phyloP scores from a whole-genome alignment of 2,888 invertebrate genomes.

The Athetis lepigone region DNA sequence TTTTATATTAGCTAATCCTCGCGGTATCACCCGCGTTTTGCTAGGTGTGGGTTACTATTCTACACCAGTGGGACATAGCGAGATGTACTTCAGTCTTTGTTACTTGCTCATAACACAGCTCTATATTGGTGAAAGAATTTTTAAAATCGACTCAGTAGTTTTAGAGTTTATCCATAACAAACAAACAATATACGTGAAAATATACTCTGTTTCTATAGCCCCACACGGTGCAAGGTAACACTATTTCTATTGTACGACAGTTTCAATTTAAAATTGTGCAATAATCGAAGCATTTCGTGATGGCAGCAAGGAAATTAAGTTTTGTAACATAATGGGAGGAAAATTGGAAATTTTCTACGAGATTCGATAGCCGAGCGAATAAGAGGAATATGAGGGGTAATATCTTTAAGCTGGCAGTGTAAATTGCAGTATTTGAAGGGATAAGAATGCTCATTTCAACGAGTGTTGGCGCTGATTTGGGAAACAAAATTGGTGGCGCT shows the following conservation, averaged over 20 bases:
- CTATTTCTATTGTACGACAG: conserved; percentile 60
- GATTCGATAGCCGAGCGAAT: conserved; percentile 13
- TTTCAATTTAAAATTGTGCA: conserved; percentile 64
- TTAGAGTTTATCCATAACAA: too few relatives aligned
- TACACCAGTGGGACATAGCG: too few relatives aligned
- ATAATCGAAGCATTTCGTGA: conserved; percentile 66
- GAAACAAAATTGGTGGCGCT: too few relatives aligned
- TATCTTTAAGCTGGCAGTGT: neutral
- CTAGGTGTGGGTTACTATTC: too few relatives aligned
- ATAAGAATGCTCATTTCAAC: neutral
- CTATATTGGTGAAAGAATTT: too few relatives aligned
- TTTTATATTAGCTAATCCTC: too few relatives aligned
- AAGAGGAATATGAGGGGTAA: conserved; percentile 3
- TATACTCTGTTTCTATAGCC: conserved; percentile 19
- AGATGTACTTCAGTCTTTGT: too few relatives aligned
- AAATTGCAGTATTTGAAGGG: conserved; percentile 3
- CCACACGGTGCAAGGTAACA: conserved; percentile 28
- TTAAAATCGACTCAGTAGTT: too few relatives aligned
- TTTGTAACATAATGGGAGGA: conserved; percentile 45
- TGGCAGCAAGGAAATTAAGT: conserved; percentile 65
- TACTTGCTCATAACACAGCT: too few relatives aligned
- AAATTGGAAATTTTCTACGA: conserved; percentile 50
- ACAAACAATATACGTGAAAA: too few relatives aligned
- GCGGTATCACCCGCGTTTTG: too few relatives aligned
- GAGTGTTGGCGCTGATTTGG: conserved; percentile 24